Conservation (phyloP, 1,140 invertebrate genomes). For the Hestina assimilis region DNA sequence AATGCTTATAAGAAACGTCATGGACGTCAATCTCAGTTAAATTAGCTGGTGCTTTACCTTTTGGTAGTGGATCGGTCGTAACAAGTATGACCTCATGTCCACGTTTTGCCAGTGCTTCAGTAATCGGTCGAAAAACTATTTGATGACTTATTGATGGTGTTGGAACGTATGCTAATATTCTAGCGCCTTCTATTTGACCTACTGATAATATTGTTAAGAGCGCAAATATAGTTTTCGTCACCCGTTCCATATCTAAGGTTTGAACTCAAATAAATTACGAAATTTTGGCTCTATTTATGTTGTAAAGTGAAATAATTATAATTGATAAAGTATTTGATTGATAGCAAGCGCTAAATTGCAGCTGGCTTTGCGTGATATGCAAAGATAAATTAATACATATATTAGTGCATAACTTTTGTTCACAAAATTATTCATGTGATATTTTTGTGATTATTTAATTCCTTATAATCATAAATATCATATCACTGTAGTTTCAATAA, state of each 20-base stretch:
- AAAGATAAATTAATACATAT: too few relatives aligned
- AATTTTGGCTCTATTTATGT: too few relatives aligned
- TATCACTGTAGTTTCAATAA: too few relatives aligned
- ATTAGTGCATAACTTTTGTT: too few relatives aligned
- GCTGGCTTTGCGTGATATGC: too few relatives aligned
- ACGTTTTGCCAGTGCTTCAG: constrained; percentile 33
- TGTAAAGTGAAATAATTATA: too few relatives aligned
- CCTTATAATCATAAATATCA: too few relatives aligned
- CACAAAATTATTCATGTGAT: too few relatives aligned
- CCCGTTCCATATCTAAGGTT: not conserved
- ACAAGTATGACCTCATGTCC: constrained; percentile 53
- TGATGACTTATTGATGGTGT: constrained; percentile 70
- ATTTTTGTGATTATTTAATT: too few relatives aligned
- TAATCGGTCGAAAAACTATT: constrained; percentile 61
- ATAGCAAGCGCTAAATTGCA: too few relatives aligned
- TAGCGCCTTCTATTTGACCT: constrained; percentile 4
- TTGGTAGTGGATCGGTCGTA: constrained; percentile 45
- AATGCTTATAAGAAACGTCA: constrained; percentile 38
- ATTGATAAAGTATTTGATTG: too few relatives aligned
- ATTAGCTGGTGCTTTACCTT: constrained; percentile 31
- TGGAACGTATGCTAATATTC: constrained; percentile 72
- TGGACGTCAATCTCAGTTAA: constrained; percentile 49
- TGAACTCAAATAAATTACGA: not conserved
- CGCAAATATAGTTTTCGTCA: not conserved
- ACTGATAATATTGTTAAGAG: not conserved